A percentile compares a stretch with the other conserved stretches of the same genome.
Evolutionary conservation across 1,140 invertebrate genomes (phyloP).

Genomic region (Penaeus japonicus): DNA sequence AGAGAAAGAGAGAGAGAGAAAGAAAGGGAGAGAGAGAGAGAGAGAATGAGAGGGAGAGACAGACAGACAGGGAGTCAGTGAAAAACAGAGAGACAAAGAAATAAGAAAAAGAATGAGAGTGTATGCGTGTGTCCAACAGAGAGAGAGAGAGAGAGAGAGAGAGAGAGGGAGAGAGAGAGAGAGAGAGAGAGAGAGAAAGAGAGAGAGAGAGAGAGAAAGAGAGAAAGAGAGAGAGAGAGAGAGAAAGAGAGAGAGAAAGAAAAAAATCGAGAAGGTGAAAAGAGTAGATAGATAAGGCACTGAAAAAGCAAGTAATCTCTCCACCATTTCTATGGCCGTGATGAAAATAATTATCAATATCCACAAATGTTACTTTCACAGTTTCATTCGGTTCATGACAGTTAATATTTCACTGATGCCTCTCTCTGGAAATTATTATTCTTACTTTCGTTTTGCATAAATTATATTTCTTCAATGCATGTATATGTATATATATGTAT

Average conservation of each 20-base stretch:
- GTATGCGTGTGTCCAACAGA: background rate
- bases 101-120: background rate
- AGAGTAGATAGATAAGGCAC: background rate
- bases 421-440: no score
- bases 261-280: background rate
- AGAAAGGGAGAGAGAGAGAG: no score
- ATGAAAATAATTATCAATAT: no score
- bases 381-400: no score
- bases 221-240: background rate
- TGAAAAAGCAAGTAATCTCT: background rate
- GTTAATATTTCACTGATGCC: no score
- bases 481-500: no score
- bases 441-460: no score
- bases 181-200: background rate
- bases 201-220: no score
- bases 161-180: background rate
- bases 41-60: background rate
- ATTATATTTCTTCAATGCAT: no score
- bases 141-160: slow-evolving; percentile 1
- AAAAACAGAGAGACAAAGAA: background rate
- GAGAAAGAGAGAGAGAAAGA: background rate
- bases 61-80: background rate
- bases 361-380: no score
- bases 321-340: no score
- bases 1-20: no score